Base-by-base conservation (phyloP, 2,888 invertebrate genomes). In the Poecilobothrus nobilitatus region DNA sequence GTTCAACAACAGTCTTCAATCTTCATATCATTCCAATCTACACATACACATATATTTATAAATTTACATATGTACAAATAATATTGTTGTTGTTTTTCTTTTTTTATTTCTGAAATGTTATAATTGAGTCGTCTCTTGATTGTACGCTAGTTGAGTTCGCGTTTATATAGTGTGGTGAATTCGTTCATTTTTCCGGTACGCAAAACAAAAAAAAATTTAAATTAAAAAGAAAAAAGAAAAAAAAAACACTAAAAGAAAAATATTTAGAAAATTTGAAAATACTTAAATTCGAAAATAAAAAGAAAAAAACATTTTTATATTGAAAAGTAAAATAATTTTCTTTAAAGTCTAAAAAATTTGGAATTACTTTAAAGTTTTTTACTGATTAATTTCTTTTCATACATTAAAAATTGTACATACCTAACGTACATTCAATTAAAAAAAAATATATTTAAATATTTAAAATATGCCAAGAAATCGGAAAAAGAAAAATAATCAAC, bases 381-480 rank as follows among this genome's bases (percentile, higher is more conserved):
- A 6, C n/a, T 41, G 9, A 15, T 53, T 53, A 53, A 53, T 53
- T 53, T 53, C 18, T 53, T 12, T n/a, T 18, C 2, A 18, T 18
- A 53, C 6, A 53, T 15, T 6, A 37, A 37, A 10, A 37, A 37
- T 18, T 53, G 7, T 53, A 12, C 18, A 18, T 53, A 53, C 53
- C 15, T 37, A 37, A 10, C 12, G 37, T 37, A 37, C 8, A 8
- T 37, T 37, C 8, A 37, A 37, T 37, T 37, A 53, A 53, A 53
- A 53, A 12, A 2, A 53, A 4, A 53, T 12, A 53, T 6, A 53
- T 53, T 53, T 18, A 53, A 53, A 53, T 12, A 53, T 18, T 18
- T 53, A 18, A 53, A 78, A 76, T 73, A 78, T 80, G 80, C 79
- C 79, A 69, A 78, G 77, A 73, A 75, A 79, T 70, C 76, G 76